Conservation (phyloP, 2,888 invertebrate species). For the Dicyrtomina minuta region DNA sequence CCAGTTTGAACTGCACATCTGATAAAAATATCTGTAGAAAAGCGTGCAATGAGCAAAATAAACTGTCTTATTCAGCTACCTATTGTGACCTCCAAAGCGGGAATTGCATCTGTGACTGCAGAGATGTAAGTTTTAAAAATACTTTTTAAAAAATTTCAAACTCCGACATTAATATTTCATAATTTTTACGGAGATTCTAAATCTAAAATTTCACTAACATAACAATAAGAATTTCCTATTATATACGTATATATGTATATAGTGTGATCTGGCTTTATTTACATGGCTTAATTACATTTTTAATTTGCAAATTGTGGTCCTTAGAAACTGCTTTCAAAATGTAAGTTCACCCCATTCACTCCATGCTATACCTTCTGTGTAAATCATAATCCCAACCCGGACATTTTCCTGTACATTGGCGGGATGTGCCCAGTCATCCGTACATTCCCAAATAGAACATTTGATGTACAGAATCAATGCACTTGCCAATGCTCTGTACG, state of each 20-base stretch:
- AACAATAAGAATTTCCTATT: not conserved
- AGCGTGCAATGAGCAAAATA: slow-evolving; percentile 39
- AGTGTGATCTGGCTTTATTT: no score
- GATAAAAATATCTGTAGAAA: slow-evolving; percentile 34
- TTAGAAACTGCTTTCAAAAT: slow-evolving; percentile 28
- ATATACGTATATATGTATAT: no score
- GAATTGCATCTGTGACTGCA: slow-evolving; percentile 50
- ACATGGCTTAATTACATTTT: not conserved
- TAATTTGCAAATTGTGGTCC: not conserved
- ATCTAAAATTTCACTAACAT: not conserved
- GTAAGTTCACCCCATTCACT: slow-evolving; percentile 37
- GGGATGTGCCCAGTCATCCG: slow-evolving; percentile 38
- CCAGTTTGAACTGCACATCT: slow-evolving; percentile 2
- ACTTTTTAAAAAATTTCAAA: no score
- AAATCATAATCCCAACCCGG: slow-evolving; percentile 49
- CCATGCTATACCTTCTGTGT: slow-evolving; percentile 40
- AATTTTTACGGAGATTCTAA: not conserved
- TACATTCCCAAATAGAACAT: not conserved
- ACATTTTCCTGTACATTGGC: slow-evolving; percentile 48
- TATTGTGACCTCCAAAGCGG: slow-evolving; percentile 47
- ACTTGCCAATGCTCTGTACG: slow-evolving; percentile 15
- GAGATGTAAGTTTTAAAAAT: slow-evolving; percentile 47
- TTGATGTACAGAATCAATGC: slow-evolving; percentile 6
- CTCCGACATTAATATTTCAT: not conserved
- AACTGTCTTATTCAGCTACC: slow-evolving; percentile 42